Base-by-base conservation (phyloP, 2,888 invertebrate genomes). In the Pycnomerus fuliginosus region DNA sequence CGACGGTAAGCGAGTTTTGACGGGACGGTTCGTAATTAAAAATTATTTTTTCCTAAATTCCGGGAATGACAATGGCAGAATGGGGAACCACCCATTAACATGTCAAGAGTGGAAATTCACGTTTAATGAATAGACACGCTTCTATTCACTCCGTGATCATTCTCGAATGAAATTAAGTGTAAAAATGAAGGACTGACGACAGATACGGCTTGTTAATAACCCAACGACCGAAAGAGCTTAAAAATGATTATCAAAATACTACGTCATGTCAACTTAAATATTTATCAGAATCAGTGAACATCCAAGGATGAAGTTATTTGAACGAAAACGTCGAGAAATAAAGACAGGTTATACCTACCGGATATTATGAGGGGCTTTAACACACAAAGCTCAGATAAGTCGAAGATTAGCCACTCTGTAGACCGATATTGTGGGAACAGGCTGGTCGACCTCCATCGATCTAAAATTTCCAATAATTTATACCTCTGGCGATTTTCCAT, bases 201-300 rank as follows among this genome's bases (percentile, higher is more conserved):
- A 60, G 58, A 53, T 56, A 37, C 50, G 45, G 43, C 56, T 49
- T 48, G 51, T 55, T 52, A 50, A 50, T 52, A 47, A 49, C 44
- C 46, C 52, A 47, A 27, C 51, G 50, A 49, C 48, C 52, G 51
- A 55, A 55, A 52, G 48, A 46, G 55, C 56, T 58, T 60, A 60
- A 59, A 52, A 60, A 53, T 58, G 60, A 64, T 64, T 64, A 64
- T 60, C 62, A 60, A 62, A 64, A 62, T 64, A 64, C 63, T 64
- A 60, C 56, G 61, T 64, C 63, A 64, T 60, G 63, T 62, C 63
- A 51, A 44, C 50, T 53, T 43, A 28, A 52, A 58, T 64, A 52
- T 50, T 53, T 46, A 53, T 63, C 63, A 58, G 22, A 45, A n/a
- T n/a, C n/a, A n/a, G n/a, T n/a, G n/a, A n/a, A n/a, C n/a, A n/a